phyloP scores from a whole-genome alignment of 2,888 invertebrate species.

The Phalera bucephala region DNA sequence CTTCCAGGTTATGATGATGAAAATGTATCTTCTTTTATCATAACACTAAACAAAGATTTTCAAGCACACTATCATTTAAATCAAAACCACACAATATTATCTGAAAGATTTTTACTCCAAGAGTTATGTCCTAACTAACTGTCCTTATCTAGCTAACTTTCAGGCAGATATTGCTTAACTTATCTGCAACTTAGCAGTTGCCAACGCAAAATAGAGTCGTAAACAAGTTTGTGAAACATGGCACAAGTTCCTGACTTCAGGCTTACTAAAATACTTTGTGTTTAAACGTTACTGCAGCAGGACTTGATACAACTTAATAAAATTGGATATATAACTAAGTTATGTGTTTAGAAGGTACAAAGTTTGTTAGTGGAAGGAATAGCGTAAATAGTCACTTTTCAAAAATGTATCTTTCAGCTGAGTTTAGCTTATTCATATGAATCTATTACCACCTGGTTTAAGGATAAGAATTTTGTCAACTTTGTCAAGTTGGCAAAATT shows the following conservation, averaged over 20 bases:
- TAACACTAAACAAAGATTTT: too few relatives aligned
- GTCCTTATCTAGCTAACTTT: constrained; percentile 26
- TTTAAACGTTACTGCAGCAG: constrained; percentile 7
- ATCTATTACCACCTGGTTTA: too few relatives aligned
- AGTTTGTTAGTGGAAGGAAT: too few relatives aligned
- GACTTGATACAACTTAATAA: background rate
- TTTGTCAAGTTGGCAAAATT: too few relatives aligned
- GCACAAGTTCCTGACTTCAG: constrained; percentile 15
- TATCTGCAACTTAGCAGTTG: constrained; percentile 26
- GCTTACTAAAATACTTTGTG: constrained; percentile 13
- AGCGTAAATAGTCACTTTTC: too few relatives aligned
- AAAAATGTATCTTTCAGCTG: too few relatives aligned
- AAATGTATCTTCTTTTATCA: too few relatives aligned
- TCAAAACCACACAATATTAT: background rate
- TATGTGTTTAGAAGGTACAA: too few relatives aligned
- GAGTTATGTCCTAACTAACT: constrained; percentile 20
- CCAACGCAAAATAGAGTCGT: constrained; percentile 29
- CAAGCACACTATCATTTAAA: too few relatives aligned
- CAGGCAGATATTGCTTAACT: constrained; percentile 30
- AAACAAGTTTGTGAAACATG: constrained; percentile 22
- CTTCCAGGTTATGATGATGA: too few relatives aligned
- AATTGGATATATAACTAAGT: background rate
- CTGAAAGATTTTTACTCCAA: constrained; percentile 15
- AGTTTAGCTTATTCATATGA: too few relatives aligned
- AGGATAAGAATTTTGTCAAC: too few relatives aligned